These are phyloP conservation scores for Saccopteryx bilineata DNA, from an alignment of 2,113 vertebrate species.

Conservation along the genomic window DNA sequence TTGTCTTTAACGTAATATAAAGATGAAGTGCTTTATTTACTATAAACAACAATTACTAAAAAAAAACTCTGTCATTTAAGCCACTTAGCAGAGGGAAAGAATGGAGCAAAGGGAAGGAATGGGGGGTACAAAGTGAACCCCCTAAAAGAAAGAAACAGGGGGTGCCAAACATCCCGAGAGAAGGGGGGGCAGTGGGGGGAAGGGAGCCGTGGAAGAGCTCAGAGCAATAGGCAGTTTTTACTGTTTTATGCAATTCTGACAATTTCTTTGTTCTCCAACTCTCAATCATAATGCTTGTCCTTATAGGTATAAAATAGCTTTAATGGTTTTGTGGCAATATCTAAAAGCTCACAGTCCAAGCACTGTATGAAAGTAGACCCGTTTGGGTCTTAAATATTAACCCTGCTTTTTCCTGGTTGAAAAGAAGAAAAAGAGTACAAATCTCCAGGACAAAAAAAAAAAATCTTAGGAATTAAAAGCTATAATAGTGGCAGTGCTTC, in stretches of 20 bases:
- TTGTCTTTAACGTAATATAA: neutral
- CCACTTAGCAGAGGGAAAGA: neutral
- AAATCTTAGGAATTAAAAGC: neutral
- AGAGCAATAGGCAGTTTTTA: neutral
- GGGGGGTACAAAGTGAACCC: neutral
- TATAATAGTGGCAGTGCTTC: neutral
- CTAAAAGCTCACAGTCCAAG: neutral
- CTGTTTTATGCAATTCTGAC: neutral
- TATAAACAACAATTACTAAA: neutral
- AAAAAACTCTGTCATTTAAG: neutral
- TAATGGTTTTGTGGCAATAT: neutral
- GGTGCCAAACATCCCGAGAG: too few species aligned
- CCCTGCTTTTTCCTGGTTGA: neutral
- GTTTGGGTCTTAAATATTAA: neutral
- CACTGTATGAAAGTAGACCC: neutral
- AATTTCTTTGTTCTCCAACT: neutral
- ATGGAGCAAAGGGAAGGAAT: neutral
- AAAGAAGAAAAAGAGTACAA: neutral
- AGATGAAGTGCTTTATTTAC: slow-evolving; percentile 25
- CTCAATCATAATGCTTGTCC: neutral
- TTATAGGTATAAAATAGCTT: neutral
- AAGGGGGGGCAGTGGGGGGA: too few species aligned
- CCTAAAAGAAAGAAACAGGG: neutral
- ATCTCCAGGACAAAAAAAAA: neutral
- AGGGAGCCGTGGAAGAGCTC: neutral